Evolutionary conservation across 1,140 invertebrate genomes (phyloP), one percentile per base, ranked within the genome.

Genomic region (Hyphantria cunea): DNA sequence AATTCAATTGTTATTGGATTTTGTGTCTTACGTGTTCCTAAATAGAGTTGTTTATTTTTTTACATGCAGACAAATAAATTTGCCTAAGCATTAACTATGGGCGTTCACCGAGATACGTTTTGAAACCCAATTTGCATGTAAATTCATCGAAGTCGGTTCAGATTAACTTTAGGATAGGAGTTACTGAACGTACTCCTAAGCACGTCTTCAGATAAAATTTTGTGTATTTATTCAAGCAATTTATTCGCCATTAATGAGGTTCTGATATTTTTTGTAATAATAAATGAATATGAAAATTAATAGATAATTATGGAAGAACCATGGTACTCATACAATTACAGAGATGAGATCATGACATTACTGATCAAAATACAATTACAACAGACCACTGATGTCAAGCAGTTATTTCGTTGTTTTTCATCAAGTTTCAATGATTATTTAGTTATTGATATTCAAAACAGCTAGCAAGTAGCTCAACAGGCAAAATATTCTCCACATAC

Each of bases 111-210:
- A 52, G 45, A 80, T 78, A 74, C 73, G 72, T 73, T 77, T 68
- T 66, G 62, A 80, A 80, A 76, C 78, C 74, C 76, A 78, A 80
- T 80, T 80, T 80, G 73, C 76, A 80, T 80, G 76, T 78, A 80
- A 80, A 80, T 80, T 68, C 74, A 67, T 71, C 74, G 78, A 80
- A 78, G 78, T 78, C 76, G 71, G 69, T 73, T 60, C 70, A 72
- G 78, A 80, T 80, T 74, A 80, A 80, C 71, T 80, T 80, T 72
- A 71, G 70, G 61, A 68, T 79, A 70, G 68, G 74, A 76, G 76
- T 80, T 80, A 77, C 69, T 70, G 63, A 66, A 64, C 68, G 59
- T 53, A 69, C 47, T 61, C 45, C 52, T 50, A 12, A 52, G 44
- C 61, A 52, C 61, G 52, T 25, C 13, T 56, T 44, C 8, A 44